A percentile compares a stretch with the other conserved stretches of the same genome.
Evolutionary conservation across 2,113 vertebrate genomes (phyloP).

Genomic region (Epinephelus lanceolatus): DNA sequence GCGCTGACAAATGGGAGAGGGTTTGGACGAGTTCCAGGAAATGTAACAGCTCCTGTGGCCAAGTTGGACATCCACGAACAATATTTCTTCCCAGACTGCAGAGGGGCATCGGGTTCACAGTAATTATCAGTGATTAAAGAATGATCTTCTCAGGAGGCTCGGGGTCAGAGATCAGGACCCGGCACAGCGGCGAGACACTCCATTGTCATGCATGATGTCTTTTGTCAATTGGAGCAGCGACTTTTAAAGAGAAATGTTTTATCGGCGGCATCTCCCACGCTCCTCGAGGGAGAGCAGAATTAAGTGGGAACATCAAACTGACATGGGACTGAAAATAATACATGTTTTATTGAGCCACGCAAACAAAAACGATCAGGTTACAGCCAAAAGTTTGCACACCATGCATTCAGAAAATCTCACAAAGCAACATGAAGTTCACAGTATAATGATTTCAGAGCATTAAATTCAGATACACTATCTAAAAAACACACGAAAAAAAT

Average conservation of each 20-base stretch:
- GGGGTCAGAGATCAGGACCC: slow-evolving; percentile 67
- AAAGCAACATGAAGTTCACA: slow-evolving; percentile 52
- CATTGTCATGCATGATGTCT: slow-evolving; percentile 66
- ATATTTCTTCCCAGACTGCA: slow-evolving; percentile 21
- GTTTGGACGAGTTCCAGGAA: background rate
- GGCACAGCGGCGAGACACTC: slow-evolving; percentile 52
- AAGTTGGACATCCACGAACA: background rate
- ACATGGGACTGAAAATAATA: slow-evolving; percentile 27
- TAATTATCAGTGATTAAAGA: slow-evolving; percentile 67
- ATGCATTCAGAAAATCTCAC: slow-evolving; percentile 69
- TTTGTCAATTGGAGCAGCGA: slow-evolving; percentile 45
- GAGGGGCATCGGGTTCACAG: slow-evolving; percentile 55
- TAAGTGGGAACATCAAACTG: slow-evolving; percentile 6
- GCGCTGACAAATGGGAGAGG: background rate
- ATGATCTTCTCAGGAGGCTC: slow-evolving; percentile 57
- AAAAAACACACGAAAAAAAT: slow-evolving; percentile 2
- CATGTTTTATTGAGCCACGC: slow-evolving; percentile 61
- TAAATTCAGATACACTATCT: slow-evolving; percentile 24
- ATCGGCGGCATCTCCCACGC: slow-evolving; percentile 45
- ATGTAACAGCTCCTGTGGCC: background rate
- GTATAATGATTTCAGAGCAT: slow-evolving; percentile 56
- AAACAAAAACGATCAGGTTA: slow-evolving; percentile 35
- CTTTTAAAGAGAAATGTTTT: slow-evolving; percentile 42
- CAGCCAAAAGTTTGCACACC: slow-evolving; percentile 50
- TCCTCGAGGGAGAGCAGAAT: slow-evolving; percentile 8